Evolutionary conservation across 2,113 vertebrate genomes (phyloP).

Genomic region (Cheilinus undulatus): DNA sequence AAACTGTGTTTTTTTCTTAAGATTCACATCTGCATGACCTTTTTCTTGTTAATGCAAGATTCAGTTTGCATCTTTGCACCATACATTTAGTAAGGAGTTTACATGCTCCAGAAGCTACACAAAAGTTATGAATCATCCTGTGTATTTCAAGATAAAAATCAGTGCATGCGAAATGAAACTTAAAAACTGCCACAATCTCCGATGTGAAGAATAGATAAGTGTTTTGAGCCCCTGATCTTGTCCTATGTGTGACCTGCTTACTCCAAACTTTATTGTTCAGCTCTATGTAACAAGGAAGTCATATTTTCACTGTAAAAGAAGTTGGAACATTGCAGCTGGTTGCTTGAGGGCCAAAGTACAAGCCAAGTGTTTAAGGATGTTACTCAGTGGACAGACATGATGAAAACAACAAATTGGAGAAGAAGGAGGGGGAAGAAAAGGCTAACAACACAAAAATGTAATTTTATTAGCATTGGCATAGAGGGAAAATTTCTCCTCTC

Average conservation of each 20-base stretch:
- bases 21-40: too few species aligned
- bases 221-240: conserved; percentile 11
- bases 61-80: too few species aligned
- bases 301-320: conserved; percentile 16
- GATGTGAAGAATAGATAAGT: neutral
- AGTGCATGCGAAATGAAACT: neutral
- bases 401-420: neutral
- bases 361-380: neutral
- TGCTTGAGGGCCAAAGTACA: conserved; percentile 34
- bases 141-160: neutral
- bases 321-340: conserved; percentile 20
- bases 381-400: neutral
- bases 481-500: too few species aligned
- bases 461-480: too few species aligned
- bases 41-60: too few species aligned
- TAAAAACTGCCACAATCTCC: neutral
- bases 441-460: too few species aligned
- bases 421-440: neutral
- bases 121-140: too few species aligned
- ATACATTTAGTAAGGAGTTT: too few species aligned
- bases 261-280: neutral
- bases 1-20: too few species aligned
- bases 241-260: neutral
- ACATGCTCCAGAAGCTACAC: too few species aligned
- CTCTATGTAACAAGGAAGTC: conserved; percentile 37